These are phyloP conservation scores for Eumaeus atala DNA, from an alignment of 1,140 invertebrate genomes.

Conservation along the genomic window DNA sequence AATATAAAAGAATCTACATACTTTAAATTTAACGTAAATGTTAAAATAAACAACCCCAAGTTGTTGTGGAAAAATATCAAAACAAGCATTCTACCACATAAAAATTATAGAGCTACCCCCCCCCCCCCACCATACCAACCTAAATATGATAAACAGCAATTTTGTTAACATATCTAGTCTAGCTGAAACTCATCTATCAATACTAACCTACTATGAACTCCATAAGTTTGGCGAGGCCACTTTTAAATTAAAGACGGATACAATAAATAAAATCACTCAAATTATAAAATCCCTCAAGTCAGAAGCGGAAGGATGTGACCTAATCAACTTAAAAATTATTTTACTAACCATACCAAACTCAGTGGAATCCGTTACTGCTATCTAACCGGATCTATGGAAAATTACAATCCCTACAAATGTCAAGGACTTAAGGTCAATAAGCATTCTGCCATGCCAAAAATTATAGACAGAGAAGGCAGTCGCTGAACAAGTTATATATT, in stretches of 20 bases:
- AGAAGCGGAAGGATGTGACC: slow-evolving; percentile 16
- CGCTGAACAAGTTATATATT: no score
- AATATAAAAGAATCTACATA: slow-evolving; percentile 24
- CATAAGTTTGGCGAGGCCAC: no score
- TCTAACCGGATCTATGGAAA: slow-evolving; percentile 22
- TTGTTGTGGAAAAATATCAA: slow-evolving; percentile 26
- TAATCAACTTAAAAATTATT: slow-evolving; percentile 14
- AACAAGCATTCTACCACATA: slow-evolving; percentile 4
- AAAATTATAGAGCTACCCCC: slow-evolving; percentile 1
- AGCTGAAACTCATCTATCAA: not conserved
- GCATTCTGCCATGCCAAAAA: no score
- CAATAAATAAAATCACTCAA: not conserved
- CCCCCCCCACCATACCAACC: slow-evolving; percentile 6
- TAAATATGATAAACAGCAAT: slow-evolving; percentile 9
- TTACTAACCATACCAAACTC: slow-evolving; percentile 18
- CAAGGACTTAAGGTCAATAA: slow-evolving; percentile 24
- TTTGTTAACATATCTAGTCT: not conserved
- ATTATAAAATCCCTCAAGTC: slow-evolving; percentile 11
- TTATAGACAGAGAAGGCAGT: no score
- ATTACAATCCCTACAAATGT: slow-evolving; percentile 12
- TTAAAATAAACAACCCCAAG: slow-evolving; percentile 22
- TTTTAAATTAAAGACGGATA: slow-evolving; percentile 9
- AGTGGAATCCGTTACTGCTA: slow-evolving; percentile 16
- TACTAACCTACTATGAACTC: not conserved
- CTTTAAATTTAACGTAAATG: slow-evolving; percentile 24